Evolutionary conservation across 1,140 invertebrate species (phyloP).

Genomic region (Drosophila azteca): DNA sequence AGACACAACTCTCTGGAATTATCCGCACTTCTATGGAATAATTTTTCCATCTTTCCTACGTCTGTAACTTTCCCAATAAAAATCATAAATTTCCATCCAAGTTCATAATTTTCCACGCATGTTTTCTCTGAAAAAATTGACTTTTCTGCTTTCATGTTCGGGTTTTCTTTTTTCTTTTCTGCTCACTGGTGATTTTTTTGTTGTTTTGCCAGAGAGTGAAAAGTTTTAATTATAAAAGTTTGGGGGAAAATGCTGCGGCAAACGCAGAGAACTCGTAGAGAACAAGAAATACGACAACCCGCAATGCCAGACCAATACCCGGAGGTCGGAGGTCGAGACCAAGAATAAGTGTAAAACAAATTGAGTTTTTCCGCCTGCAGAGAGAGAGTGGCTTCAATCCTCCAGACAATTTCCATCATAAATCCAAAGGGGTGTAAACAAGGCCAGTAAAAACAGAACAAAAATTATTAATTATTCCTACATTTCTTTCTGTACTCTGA

Average conservation of each 20-base stretch:
- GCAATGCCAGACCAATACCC: slow-evolving; percentile 34
- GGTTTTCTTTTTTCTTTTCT: slow-evolving; percentile 2
- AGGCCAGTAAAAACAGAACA: slow-evolving; percentile 16
- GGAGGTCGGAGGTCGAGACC: neutral
- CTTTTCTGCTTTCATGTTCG: slow-evolving; percentile 6
- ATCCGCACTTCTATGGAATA: slow-evolving; percentile 1
- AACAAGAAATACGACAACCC: slow-evolving; percentile 49
- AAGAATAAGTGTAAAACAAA: slow-evolving; percentile 13
- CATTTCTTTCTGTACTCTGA: slow-evolving; percentile 7
- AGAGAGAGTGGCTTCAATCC: slow-evolving; percentile 34
- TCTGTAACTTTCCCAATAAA: neutral
- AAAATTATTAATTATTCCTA: slow-evolving; percentile 47
- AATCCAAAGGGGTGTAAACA: slow-evolving; percentile 41
- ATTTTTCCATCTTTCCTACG: too few relatives aligned
- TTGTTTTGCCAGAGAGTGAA: slow-evolving; percentile 42
- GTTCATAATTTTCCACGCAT: slow-evolving; percentile 23
- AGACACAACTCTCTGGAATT: neutral
- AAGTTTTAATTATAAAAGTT: slow-evolving; percentile 78
- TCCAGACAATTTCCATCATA: slow-evolving; percentile 46
- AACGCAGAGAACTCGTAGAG: slow-evolving; percentile 26
- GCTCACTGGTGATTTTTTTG: slow-evolving; percentile 21
- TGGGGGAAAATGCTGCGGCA: slow-evolving; percentile 35
- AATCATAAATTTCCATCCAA: slow-evolving; percentile 29
- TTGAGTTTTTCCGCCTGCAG: slow-evolving; percentile 9
- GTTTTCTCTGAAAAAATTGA: slow-evolving; percentile 50